A percentile compares a stretch with the other conserved stretches of the same genome.
phyloP scores from a whole-genome alignment of 2,888 invertebrate species.

The Aporophyla lueneburgensis region DNA sequence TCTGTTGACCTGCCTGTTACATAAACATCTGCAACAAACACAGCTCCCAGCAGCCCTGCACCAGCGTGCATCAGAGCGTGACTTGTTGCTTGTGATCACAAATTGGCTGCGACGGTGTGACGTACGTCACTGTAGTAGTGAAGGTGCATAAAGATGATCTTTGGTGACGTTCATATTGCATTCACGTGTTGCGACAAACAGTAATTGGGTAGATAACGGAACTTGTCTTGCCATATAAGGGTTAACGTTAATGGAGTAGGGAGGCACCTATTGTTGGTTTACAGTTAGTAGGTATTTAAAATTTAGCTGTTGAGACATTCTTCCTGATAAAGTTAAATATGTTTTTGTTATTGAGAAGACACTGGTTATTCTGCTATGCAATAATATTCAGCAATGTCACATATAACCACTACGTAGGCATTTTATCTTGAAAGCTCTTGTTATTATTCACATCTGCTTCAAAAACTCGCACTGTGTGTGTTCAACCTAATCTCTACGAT shows the following conservation, averaged over 20 bases:
- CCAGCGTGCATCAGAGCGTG: neutral
- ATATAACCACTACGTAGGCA: neutral
- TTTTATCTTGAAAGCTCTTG: neutral
- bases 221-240: no score
- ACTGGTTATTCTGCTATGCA: neutral
- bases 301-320: neutral
- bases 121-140: neutral
- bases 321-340: neutral
- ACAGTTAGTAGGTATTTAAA: neutral
- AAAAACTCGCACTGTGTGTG: no score
- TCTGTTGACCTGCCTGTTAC: neutral
- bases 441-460: neutral
- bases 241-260: neutral
- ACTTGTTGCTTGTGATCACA: conserved; percentile 36
- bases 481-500: conserved; percentile 1
- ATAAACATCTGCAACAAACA: conserved; percentile 16
- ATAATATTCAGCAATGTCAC: neutral
- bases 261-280: neutral
- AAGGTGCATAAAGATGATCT: no score
- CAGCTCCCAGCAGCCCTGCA: neutral
- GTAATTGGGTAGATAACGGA: neutral
- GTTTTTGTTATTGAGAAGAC: neutral
- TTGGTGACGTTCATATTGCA: neutral
- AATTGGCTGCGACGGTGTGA: neutral
- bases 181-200: neutral